Conservation (phyloP, 2,797 vertebrate genomes). For the Hoplostethus atlanticus region DNA sequence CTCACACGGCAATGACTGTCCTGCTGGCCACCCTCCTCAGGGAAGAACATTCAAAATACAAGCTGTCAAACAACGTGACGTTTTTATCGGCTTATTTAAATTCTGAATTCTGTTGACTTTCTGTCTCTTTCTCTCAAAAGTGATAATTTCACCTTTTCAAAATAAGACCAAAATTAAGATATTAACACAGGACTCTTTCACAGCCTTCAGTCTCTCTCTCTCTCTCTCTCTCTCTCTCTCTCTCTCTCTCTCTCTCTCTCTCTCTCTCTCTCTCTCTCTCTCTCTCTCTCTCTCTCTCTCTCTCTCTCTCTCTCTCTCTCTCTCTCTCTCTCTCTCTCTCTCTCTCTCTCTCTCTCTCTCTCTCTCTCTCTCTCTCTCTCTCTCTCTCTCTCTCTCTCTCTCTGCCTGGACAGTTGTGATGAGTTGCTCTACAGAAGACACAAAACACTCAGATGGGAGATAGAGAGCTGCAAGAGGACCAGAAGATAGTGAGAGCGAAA, state of each 20-base stretch:
- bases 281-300: background rate
- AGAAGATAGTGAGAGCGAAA: conserved; percentile 20
- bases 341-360: background rate
- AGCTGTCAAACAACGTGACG: conserved; percentile 5
- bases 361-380: background rate
- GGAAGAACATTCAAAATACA: conserved; percentile 47
- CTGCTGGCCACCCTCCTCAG: conserved; percentile 25
- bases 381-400: background rate
- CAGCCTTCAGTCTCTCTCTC: background rate
- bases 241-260: background rate
- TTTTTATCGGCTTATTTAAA: conserved; percentile 17
- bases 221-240: background rate
- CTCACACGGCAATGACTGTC: conserved; percentile 11
- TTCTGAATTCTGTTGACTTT: background rate
- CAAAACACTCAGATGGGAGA: conserved; percentile 13
- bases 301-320: background rate
- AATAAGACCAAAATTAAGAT: background rate
- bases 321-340: background rate
- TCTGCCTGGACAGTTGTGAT: conserved; percentile 1
- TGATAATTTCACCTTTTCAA: background rate
- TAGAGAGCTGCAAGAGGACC: conserved; percentile 34
- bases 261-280: background rate
- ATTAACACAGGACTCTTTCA: background rate
- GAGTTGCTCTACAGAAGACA: conserved; percentile 14
- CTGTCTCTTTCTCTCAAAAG: conserved; percentile 5